Evolutionary conservation across 2,888 invertebrate species (phyloP).

Genomic region (Parochlus steinenii): DNA sequence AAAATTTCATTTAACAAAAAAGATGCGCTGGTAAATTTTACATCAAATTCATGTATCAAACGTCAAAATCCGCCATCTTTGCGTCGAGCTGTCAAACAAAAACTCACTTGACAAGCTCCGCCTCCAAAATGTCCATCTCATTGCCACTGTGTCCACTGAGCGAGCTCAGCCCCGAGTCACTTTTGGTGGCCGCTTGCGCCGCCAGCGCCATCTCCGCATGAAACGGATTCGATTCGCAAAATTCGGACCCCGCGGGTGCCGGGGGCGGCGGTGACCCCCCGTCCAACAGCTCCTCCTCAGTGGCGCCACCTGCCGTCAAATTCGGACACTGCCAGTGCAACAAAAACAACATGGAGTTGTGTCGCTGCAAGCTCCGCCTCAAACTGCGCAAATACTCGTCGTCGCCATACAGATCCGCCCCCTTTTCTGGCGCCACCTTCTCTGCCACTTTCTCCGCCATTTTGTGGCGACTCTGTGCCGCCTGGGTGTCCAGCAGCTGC

Average conservation of each 20-base stretch:
- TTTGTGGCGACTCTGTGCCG: conserved; percentile 15
- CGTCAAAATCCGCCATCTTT: too few relatives aligned
- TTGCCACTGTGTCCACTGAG: conserved; percentile 55
- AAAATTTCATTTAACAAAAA: not conserved
- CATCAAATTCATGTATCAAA: too few relatives aligned
- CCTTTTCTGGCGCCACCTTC: conserved; percentile 12
- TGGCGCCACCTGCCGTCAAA: conserved; percentile 14
- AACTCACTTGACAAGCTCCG: too few relatives aligned
- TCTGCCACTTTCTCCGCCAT: conserved; percentile 27
- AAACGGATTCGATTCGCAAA: conserved; percentile 20
- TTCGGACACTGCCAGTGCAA: conserved; percentile 28
- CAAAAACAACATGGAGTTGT: conserved; percentile 28
- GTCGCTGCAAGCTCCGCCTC: conserved; percentile 25
- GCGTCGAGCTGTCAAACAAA: too few relatives aligned
- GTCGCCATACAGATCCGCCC: conserved; percentile 22
- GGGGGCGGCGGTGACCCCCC: conserved; percentile 55
- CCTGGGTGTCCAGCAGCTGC: conserved; percentile 6
- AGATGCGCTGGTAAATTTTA: too few relatives aligned
- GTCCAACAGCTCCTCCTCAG: conserved; percentile 19
- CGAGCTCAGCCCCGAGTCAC: conserved; percentile 72
- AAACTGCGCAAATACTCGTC: conserved; percentile 29
- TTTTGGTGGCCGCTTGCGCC: conserved; percentile 38
- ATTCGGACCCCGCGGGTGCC: conserved; percentile 36
- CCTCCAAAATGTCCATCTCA: too few relatives aligned
- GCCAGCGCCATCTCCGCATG: conserved; percentile 18